Percentiles rank a stretch among this genome's conserved stretches.
Conservation (phyloP, 2,113 vertebrate genomes). For the Nycticorax nycticorax region DNA sequence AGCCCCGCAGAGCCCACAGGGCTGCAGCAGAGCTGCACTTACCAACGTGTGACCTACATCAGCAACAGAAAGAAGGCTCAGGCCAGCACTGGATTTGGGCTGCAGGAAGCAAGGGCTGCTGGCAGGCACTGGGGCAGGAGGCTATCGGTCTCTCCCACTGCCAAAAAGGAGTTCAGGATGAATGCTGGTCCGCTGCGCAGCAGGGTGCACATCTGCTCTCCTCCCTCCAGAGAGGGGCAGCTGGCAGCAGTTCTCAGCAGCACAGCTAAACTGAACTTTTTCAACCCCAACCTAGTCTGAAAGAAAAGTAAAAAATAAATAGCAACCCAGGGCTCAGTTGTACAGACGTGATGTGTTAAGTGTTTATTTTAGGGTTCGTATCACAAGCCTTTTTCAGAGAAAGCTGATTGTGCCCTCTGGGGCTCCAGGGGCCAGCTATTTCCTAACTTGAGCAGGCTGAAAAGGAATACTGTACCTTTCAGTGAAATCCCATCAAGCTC, state of each 20-base stretch:
- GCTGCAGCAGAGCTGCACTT: background rate
- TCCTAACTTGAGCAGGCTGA: slow-evolving; percentile 35
- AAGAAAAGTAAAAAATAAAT: slow-evolving; percentile 37
- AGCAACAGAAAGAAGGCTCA: background rate
- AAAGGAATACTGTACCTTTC: slow-evolving; percentile 66
- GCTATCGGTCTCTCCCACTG: background rate
- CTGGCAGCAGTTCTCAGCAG: slow-evolving; percentile 7
- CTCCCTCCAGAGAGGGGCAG: background rate
- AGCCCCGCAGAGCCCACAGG: background rate
- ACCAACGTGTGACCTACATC: rapidly evolving
- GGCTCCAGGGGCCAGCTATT: background rate
- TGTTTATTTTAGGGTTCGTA: slow-evolving; percentile 77
- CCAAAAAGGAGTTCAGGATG: background rate
- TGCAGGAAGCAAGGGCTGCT: background rate
- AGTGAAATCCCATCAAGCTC: slow-evolving; percentile 62
- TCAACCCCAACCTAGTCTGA: background rate
- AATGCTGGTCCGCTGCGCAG: background rate
- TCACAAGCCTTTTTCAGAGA: slow-evolving; percentile 70
- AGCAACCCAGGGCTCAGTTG: slow-evolving; percentile 43
- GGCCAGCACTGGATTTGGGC: background rate
- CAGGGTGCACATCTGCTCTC: background rate
- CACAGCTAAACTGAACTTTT: background rate
- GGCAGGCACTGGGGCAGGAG: background rate
- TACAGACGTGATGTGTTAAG: slow-evolving; percentile 62
- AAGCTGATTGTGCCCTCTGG: slow-evolving; percentile 40